Conservation (phyloP, 2,797 vertebrate species). For the Melanotaenia parkinsoni region DNA sequence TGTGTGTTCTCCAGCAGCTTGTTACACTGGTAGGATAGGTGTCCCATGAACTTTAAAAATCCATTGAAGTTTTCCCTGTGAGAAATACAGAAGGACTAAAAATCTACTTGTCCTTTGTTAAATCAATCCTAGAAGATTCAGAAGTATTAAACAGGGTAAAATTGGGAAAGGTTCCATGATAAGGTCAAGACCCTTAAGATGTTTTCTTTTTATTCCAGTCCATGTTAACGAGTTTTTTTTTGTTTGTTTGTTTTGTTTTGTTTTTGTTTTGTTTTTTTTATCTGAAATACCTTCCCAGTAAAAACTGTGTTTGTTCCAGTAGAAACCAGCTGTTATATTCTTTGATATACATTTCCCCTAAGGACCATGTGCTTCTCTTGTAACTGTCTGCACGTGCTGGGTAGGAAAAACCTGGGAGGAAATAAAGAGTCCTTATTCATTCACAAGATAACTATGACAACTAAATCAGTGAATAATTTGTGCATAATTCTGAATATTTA, state of each 20-base stretch:
- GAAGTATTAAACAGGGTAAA: not conserved
- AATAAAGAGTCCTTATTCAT: not conserved
- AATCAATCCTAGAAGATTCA: not conserved
- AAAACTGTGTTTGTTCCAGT: conserved; percentile 60
- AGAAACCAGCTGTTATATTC: conserved; percentile 62
- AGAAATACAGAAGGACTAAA: conserved; percentile 21
- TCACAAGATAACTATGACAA: not conserved
- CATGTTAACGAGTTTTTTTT: not conserved
- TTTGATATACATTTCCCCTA: conserved; percentile 63
- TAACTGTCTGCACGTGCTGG: conserved; percentile 51
- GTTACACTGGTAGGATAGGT: conserved; percentile 73
- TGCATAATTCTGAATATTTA: not conserved
- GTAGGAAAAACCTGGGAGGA: conserved; percentile 48
- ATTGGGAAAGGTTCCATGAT: too few relatives aligned
- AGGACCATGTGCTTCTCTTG: conserved; percentile 56
- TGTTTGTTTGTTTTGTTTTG: not conserved
- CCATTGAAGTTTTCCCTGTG: conserved; percentile 55
- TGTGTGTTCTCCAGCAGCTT: conserved; percentile 60
- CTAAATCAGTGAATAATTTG: not conserved
- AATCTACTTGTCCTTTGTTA: too few relatives aligned
- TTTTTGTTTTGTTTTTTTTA: too few relatives aligned
- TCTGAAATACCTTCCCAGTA: conserved; percentile 53
- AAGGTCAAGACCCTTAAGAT: too few relatives aligned
- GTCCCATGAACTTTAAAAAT: conserved; percentile 63
- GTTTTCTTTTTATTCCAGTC: not conserved